A percentile compares a stretch with the other conserved stretches of the same genome.
These are phyloP conservation scores for Pelodiscus sinensis DNA, from an alignment of 2,113 vertebrate genomes.

Conservation along the genomic window DNA sequence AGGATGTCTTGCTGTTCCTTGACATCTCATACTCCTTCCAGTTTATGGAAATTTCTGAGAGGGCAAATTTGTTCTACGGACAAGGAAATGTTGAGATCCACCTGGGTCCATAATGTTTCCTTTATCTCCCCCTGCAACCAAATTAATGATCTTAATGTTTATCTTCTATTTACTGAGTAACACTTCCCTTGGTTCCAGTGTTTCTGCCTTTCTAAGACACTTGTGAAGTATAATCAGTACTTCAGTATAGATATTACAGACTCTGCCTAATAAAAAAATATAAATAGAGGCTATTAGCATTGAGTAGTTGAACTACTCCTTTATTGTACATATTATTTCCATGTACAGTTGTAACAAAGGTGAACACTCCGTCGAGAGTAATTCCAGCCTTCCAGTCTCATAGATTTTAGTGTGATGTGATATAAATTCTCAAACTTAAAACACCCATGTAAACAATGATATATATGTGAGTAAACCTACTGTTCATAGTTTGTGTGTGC, in stretches of 20 bases:
- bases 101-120: neutral
- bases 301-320: slow-evolving; percentile 8
- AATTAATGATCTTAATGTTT: slow-evolving; percentile 30
- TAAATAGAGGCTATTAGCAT: slow-evolving; percentile 4
- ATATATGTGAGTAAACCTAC: neutral
- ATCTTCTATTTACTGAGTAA: slow-evolving; percentile 1
- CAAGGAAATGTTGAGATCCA: slow-evolving; percentile 23
- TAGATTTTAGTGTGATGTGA: neutral
- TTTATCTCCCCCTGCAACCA: neutral
- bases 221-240: slow-evolving; percentile 8
- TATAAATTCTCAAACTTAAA: neutral
- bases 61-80: slow-evolving; percentile 48
- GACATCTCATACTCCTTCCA: slow-evolving; percentile 4
- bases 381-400: neutral
- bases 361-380: neutral
- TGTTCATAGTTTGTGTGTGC: neutral
- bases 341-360: neutral
- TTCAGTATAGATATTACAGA: neutral
- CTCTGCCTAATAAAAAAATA: neutral
- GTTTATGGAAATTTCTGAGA: slow-evolving; percentile 45
- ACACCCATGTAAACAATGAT: neutral
- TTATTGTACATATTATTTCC: neutral
- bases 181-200: neutral
- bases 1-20: slow-evolving; percentile 33
- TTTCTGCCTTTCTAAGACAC: neutral